These are phyloP conservation scores for Entomobrya multifasciata DNA, from an alignment of 2,888 invertebrate genomes.

Conservation along the genomic window DNA sequence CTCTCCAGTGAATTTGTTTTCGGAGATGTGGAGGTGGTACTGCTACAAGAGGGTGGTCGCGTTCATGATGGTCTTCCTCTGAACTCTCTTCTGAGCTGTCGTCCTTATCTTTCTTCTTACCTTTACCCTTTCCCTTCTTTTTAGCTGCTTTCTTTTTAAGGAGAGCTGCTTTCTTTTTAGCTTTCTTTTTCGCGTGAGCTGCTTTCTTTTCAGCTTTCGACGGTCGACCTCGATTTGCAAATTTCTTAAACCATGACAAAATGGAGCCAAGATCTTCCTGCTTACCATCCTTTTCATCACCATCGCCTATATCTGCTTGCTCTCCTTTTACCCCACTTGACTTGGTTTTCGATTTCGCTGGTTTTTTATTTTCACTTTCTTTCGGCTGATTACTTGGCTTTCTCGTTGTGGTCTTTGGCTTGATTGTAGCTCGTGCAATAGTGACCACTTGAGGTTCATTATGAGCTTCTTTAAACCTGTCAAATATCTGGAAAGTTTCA, in stretches of 20 bases:
- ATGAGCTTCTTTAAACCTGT: constrained; percentile 50
- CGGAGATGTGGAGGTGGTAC: constrained; percentile 44
- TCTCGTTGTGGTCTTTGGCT: not conserved
- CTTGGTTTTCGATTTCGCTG: not conserved
- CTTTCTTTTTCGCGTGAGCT: constrained; percentile 30
- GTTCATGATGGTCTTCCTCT: not conserved
- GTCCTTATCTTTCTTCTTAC: constrained; percentile 15
- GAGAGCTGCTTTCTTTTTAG: constrained; percentile 32
- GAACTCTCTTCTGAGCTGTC: constrained; percentile 42
- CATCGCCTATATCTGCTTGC: not conserved
- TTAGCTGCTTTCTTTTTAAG: not conserved
- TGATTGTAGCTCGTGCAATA: constrained; percentile 8
- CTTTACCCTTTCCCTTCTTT: constrained; percentile 1
- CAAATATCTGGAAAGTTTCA: constrained; percentile 52
- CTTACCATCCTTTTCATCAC: not conserved
- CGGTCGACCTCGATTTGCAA: not conserved
- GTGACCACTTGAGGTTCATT: not conserved
- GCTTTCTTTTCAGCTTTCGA: constrained; percentile 26
- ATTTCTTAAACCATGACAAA: not conserved
- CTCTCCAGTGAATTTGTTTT: constrained; percentile 41
- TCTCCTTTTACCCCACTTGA: not conserved
- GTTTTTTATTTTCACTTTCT: not conserved
- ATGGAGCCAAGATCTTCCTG: not conserved
- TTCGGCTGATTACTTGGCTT: not conserved
- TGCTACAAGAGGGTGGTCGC: constrained; percentile 14